A percentile compares a stretch with the other conserved stretches of the same genome.
Evolutionary conservation across 1,140 invertebrate species (phyloP).

Genomic region (Ladona fulva): DNA sequence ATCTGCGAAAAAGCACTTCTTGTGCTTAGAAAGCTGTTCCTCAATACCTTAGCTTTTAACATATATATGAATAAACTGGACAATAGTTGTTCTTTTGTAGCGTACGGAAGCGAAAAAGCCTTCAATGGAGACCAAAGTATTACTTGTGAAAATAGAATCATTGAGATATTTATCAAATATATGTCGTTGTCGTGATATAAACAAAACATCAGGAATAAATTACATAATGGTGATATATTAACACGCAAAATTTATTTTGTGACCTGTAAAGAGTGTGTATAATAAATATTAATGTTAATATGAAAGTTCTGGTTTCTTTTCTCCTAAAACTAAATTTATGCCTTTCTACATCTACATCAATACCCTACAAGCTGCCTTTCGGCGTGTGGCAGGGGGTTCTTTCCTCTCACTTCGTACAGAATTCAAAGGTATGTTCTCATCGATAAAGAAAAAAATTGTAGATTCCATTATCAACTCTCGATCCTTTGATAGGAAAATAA

Average conservation of each 20-base stretch:
- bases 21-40: background rate
- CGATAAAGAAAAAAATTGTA: no score
- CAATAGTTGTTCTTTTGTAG: background rate
- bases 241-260: conserved; percentile 8
- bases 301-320: background rate
- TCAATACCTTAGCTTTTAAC: background rate
- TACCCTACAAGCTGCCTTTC: no score
- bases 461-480: no score
- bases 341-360: no score
- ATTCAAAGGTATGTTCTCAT: no score
- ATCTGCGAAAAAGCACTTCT: background rate
- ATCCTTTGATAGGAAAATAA: no score
- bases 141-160: background rate
- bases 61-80: background rate
- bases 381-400: no score
- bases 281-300: background rate
- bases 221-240: background rate
- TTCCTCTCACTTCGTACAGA: no score
- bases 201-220: background rate
- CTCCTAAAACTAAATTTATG: no score
- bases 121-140: background rate
- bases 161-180: background rate
- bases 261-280: conserved; percentile 1
- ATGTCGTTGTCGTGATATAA: background rate
- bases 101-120: background rate